Conservation (phyloP, 1,140 invertebrate genomes). For the Pseudoatta argentina region DNA sequence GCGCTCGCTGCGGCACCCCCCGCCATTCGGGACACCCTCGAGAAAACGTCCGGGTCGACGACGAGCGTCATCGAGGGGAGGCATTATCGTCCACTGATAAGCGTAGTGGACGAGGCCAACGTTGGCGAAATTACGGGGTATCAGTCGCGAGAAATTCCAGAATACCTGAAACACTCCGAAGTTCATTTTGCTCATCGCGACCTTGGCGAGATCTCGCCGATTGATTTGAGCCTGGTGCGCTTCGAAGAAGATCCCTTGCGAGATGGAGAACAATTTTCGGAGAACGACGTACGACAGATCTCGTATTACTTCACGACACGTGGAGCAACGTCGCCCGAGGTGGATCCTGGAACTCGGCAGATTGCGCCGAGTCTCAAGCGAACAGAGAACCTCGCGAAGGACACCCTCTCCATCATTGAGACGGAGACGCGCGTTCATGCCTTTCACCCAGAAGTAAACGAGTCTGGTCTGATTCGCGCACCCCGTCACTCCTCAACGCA, state of each 20-base stretch:
- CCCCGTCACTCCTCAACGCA: constrained; percentile 73
- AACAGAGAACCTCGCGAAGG: not conserved
- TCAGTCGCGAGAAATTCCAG: not conserved
- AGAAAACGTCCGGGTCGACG: constrained; percentile 63
- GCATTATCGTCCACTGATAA: constrained; percentile 61
- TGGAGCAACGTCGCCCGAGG: not conserved
- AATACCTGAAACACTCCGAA: not conserved
- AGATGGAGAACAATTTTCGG: not conserved
- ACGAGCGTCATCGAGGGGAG: constrained; percentile 54
- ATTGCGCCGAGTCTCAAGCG: not conserved
- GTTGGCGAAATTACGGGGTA: not conserved
- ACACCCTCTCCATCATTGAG: not conserved
- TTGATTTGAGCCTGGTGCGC: not conserved
- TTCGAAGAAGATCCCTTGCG: not conserved
- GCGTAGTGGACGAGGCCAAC: constrained; percentile 20
- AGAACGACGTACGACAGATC: constrained; percentile 13
- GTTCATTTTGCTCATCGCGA: not conserved
- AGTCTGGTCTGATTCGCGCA: constrained; percentile 51
- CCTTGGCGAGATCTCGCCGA: not conserved
- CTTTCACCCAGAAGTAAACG: constrained; percentile 55
- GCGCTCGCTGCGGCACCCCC: constrained; percentile 79
- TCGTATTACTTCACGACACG: constrained; percentile 20
- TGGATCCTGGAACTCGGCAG: not conserved
- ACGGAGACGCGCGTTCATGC: not conserved
- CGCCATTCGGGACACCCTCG: constrained; percentile 76